Conservation (phyloP, 2,797 vertebrate genomes). For the Perodicticus potto region DNA sequence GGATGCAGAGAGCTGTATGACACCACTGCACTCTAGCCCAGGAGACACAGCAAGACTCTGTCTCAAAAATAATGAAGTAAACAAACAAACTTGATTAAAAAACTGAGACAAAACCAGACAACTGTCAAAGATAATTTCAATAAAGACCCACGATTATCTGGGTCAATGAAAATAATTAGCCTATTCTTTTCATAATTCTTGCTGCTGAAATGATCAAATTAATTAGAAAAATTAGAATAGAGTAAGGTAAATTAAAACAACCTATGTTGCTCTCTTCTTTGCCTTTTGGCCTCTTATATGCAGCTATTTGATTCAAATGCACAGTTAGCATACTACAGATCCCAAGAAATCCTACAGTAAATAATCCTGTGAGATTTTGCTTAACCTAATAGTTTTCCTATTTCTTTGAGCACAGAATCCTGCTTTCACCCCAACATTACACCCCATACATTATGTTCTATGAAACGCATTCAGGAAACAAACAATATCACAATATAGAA, state of each 20-base stretch:
- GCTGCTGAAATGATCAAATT: not conserved
- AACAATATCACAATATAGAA: not conserved
- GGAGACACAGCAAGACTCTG: too few relatives aligned
- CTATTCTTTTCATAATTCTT: not conserved
- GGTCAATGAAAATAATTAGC: not conserved
- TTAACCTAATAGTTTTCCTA: not conserved
- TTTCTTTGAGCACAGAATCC: not conserved
- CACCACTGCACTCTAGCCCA: too few relatives aligned
- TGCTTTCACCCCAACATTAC: not conserved
- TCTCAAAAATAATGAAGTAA: too few relatives aligned
- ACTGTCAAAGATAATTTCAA: not conserved
- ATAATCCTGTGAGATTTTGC: not conserved
- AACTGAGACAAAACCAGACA: constrained; percentile 37
- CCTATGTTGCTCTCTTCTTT: not conserved
- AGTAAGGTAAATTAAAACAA: not conserved
- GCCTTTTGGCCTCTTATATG: not conserved
- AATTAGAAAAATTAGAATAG: not conserved
- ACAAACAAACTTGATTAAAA: constrained; percentile 18
- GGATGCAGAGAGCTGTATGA: too few relatives aligned
- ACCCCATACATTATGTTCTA: not conserved
- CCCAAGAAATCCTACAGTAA: not conserved
- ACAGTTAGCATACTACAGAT: not conserved
- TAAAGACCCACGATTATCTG: not conserved
- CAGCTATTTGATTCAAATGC: not conserved
- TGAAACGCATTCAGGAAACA: constrained; percentile 11